Conservation (phyloP, 2,888 invertebrate species). For the Caenorhabditis sinica region DNA sequence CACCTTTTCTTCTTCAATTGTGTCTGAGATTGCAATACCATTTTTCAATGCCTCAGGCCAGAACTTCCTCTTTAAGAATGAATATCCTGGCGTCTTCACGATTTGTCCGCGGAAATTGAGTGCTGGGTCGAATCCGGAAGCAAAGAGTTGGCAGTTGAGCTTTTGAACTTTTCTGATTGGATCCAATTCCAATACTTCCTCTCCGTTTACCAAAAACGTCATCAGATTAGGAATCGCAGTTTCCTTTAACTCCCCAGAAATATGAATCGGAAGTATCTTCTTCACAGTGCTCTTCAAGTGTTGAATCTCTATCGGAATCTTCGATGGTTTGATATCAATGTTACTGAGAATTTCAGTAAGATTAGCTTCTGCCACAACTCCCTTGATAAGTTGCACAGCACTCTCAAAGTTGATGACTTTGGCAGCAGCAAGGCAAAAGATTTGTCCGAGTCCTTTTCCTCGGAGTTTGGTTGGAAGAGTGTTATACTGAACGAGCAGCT, state of each 20-base stretch:
- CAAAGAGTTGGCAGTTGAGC: constrained; percentile 67
- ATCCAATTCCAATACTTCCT: constrained; percentile 51
- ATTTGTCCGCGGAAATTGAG: constrained; percentile 60
- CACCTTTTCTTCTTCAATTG: neutral
- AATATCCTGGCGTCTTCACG: constrained; percentile 70
- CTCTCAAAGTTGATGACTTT: constrained; percentile 60
- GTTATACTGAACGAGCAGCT: constrained; percentile 51
- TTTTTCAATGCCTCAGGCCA: constrained; percentile 66
- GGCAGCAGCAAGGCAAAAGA: constrained; percentile 61
- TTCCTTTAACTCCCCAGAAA: constrained; percentile 50
- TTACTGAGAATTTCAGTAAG: constrained; percentile 25
- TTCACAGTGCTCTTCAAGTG: constrained; percentile 52
- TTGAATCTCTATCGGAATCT: constrained; percentile 49
- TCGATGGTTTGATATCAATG: constrained; percentile 39
- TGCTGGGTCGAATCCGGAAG: constrained; percentile 64
- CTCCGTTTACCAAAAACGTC: constrained; percentile 56
- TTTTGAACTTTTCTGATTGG: constrained; percentile 63
- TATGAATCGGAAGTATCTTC: constrained; percentile 52
- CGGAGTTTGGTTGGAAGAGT: constrained; percentile 51
- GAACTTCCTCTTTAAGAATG: constrained; percentile 70
- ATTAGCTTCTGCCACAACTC: constrained; percentile 56
- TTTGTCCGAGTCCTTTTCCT: constrained; percentile 60
- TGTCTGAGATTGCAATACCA: neutral
- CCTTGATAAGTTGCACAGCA: constrained; percentile 61
- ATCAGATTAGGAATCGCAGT: constrained; percentile 50